These are phyloP conservation scores for Ecdyonurus torrentis DNA, from an alignment of 2,888 invertebrate species.

Conservation along the genomic window DNA sequence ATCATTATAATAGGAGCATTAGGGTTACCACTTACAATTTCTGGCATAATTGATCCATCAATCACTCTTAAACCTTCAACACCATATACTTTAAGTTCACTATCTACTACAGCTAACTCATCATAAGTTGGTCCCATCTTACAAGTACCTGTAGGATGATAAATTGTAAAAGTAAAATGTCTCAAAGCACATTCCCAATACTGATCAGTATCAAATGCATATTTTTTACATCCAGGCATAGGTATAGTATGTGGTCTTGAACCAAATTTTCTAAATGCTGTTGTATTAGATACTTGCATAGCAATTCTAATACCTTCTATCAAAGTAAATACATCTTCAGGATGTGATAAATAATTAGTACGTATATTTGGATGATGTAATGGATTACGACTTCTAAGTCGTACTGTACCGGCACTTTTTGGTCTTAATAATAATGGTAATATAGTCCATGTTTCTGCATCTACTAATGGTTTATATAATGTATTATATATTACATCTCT, in stretches of 20 bases:
- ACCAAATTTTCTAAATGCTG: conserved; percentile 64
- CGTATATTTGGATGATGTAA: conserved; percentile 68
- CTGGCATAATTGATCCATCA: conserved; percentile 80
- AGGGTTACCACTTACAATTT: conserved; percentile 75
- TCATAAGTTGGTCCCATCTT: conserved; percentile 74
- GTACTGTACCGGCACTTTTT: conserved; percentile 74
- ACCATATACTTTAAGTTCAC: conserved; percentile 58
- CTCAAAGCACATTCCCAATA: conserved; percentile 77
- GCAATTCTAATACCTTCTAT: conserved; percentile 76
- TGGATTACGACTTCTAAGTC: conserved; percentile 64
- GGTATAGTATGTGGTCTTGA: conserved; percentile 62
- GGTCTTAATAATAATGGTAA: conserved; percentile 67
- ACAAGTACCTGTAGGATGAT: conserved; percentile 70
- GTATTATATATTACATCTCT: conserved; percentile 69
- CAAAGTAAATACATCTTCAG: conserved; percentile 59
- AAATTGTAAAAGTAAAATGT: conserved; percentile 65
- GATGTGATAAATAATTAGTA: conserved; percentile 82
- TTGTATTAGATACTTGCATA: conserved; percentile 57
- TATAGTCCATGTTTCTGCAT: conserved; percentile 71
- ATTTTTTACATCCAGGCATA: conserved; percentile 64
- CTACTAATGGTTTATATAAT: conserved; percentile 62
- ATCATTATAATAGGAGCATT: conserved; percentile 85
- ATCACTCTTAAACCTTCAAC: conserved; percentile 59
- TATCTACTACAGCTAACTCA: conserved; percentile 61
- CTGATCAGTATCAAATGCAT: conserved; percentile 54